These are phyloP conservation scores for Tichodroma muraria DNA, from an alignment of 2,113 vertebrate genomes.

Conservation along the genomic window DNA sequence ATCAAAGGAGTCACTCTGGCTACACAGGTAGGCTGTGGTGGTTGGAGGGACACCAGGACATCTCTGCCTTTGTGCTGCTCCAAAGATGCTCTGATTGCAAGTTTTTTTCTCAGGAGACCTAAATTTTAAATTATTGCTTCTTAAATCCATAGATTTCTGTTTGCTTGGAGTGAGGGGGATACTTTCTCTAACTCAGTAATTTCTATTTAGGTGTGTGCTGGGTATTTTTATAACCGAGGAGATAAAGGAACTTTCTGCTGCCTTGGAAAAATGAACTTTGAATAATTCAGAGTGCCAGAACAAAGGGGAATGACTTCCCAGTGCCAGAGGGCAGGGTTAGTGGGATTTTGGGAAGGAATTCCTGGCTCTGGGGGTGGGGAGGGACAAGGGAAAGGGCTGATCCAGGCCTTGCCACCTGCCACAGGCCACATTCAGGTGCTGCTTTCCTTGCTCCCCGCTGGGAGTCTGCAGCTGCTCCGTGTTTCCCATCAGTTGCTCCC, in stretches of 20 bases:
- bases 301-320: background rate
- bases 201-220: background rate
- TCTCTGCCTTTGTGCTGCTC: background rate
- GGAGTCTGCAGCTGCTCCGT: accelerated
- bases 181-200: background rate
- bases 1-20: background rate
- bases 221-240: background rate
- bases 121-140: background rate
- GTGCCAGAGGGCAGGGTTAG: background rate
- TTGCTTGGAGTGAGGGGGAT: background rate
- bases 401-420: background rate
- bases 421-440: accelerated
- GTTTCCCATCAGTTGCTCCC: accelerated
- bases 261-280: background rate
- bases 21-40: accelerated
- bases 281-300: background rate
- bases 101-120: background rate
- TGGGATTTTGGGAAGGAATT: background rate
- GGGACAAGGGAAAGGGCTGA: no score
- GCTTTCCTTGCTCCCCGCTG: accelerated
- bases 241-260: background rate
- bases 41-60: background rate
- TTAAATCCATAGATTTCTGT: background rate
- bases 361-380: background rate
- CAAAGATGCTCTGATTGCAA: background rate